A percentile compares a stretch with the other conserved stretches of the same genome.
phyloP scores from a whole-genome alignment of 2,113 vertebrate genomes.

The Campylomormyrus tamandua region DNA sequence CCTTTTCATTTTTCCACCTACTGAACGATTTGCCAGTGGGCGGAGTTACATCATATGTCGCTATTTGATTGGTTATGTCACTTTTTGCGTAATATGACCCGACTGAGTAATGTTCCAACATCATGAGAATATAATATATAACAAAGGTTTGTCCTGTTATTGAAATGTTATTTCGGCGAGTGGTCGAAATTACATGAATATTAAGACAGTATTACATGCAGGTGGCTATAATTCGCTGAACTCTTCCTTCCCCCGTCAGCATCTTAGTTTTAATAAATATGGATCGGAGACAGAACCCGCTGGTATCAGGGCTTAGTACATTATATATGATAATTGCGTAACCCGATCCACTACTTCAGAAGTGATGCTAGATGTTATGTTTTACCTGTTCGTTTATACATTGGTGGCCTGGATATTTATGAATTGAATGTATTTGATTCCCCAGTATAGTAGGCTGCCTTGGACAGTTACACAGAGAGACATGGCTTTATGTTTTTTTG shows the following conservation, averaged over 20 bases:
- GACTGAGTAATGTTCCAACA: not conserved
- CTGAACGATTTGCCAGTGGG: conserved; percentile 36
- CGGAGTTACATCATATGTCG: conserved; percentile 34
- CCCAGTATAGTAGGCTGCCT: not conserved
- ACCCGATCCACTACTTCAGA: not conserved
- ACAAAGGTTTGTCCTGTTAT: not conserved
- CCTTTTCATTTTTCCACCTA: not conserved
- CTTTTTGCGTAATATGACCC: conserved; percentile 27
- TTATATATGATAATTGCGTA: not conserved
- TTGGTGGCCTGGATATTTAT: not conserved
- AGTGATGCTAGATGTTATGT: not conserved
- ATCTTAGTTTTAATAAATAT: not conserved
- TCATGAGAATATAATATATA: not conserved
- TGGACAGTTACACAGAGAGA: not conserved
- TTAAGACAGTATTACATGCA: not conserved
- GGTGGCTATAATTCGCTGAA: not conserved
- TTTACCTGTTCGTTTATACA: not conserved
- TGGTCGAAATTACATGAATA: not conserved
- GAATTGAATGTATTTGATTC: not conserved
- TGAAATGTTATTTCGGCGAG: not conserved
- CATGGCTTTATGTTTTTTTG: not conserved
- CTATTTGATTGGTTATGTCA: conserved; percentile 42
- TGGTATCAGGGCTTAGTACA: not conserved
- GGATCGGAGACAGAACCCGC: not conserved
- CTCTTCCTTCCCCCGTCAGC: not conserved